Conservation (phyloP, 1,140 invertebrate species). For the Temnothorax nylanderi region DNA sequence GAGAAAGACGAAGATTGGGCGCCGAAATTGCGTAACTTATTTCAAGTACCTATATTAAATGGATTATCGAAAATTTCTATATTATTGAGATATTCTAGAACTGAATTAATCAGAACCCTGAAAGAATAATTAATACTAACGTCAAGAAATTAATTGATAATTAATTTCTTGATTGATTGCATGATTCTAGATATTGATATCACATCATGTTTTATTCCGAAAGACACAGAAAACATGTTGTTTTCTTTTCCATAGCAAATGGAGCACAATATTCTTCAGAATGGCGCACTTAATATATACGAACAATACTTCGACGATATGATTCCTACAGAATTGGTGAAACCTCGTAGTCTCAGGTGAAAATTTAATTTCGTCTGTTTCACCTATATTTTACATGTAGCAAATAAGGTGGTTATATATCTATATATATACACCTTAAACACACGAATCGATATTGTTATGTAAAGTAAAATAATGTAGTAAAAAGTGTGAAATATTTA, state of each 20-base stretch:
- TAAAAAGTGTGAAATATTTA: slow-evolving; percentile 5
- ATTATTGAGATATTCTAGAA: background rate
- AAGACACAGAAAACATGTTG: background rate
- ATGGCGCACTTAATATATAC: slow-evolving; percentile 96
- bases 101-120: background rate
- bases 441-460: background rate
- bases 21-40: slow-evolving; percentile 91
- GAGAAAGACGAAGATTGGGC: slow-evolving; percentile 97
- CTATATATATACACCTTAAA: background rate
- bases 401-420: background rate
- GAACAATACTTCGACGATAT: slow-evolving; percentile 93
- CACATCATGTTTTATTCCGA: background rate
- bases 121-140: background rate
- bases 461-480: background rate
- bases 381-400: background rate
- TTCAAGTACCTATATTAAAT: slow-evolving; percentile 76
- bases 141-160: background rate
- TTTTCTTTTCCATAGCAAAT: slow-evolving; percentile 87
- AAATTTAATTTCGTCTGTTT: background rate
- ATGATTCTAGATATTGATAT: background rate
- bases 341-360: slow-evolving; percentile 82
- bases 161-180: background rate
- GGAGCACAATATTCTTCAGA: slow-evolving; percentile 95
- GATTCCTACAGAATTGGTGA: slow-evolving; percentile 88
- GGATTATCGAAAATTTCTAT: slow-evolving; percentile 32